phyloP scores from a whole-genome alignment of 2,888 invertebrate species.

The Harpagoxenus sublaevis region DNA sequence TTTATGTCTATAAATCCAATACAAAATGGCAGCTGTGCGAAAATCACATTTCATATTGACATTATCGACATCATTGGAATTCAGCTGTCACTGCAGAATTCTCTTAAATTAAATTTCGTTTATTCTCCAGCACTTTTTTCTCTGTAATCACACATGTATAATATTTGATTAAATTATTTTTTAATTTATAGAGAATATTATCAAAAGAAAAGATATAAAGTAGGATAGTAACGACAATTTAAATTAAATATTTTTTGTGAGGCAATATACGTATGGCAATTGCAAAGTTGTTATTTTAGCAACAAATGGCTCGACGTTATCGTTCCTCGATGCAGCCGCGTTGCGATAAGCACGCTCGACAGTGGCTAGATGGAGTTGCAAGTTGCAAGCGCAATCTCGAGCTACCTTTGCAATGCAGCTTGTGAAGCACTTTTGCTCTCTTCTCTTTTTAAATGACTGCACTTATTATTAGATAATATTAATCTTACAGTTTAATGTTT shows the following conservation, averaged over 20 bases:
- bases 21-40: no score
- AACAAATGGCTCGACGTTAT: constrained; percentile 1
- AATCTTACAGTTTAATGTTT: no score
- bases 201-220: neutral
- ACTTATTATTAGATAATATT: no score
- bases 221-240: neutral
- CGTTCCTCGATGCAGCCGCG: constrained; percentile 1
- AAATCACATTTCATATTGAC: no score
- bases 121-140: neutral
- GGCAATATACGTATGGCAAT: neutral
- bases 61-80: no score
- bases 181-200: neutral
- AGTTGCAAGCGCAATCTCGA: neutral
- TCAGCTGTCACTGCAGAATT: no score
- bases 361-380: constrained; percentile 37
- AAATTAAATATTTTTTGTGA: neutral
- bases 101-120: neutral
- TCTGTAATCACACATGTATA: neutral
- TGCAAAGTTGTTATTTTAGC: constrained; percentile 13
- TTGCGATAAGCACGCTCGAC: neutral
- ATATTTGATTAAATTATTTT: neutral
- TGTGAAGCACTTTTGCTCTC: no score
- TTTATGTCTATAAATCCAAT: no score
- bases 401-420: neutral
- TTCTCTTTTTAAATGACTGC: no score